A percentile compares a stretch with the other conserved stretches of the same genome.
These are phyloP conservation scores for Argyrosomus regius DNA, from an alignment of 2,797 vertebrate genomes.

Conservation along the genomic window DNA sequence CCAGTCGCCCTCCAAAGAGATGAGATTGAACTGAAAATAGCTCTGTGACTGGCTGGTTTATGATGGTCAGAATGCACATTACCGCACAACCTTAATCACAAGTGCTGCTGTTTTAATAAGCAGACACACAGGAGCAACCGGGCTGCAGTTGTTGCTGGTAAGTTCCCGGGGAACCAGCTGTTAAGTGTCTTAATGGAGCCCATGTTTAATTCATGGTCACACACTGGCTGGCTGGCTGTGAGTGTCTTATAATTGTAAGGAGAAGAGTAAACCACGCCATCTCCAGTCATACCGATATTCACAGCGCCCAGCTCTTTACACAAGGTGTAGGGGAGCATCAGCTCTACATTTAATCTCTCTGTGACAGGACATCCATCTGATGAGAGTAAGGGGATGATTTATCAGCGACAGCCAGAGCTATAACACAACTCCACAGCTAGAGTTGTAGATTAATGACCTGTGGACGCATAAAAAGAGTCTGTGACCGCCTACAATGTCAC, in stretches of 20 bases:
- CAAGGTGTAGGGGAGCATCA: constrained; percentile 34
- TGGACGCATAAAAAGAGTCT: constrained; percentile 39
- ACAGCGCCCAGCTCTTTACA: constrained; percentile 27
- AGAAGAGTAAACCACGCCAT: constrained; percentile 38
- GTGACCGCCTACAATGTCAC: constrained; percentile 40
- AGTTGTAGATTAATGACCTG: constrained; percentile 59
- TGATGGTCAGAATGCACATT: constrained; percentile 69
- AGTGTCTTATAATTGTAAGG: constrained; percentile 67
- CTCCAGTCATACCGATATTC: constrained; percentile 26
- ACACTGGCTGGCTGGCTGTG: constrained; percentile 48
- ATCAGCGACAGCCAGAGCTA: constrained; percentile 29
- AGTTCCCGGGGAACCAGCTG: constrained; percentile 72
- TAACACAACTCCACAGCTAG: constrained; percentile 39
- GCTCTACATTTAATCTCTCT: constrained; percentile 47
- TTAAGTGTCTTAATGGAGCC: constrained; percentile 79
- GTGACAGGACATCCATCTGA: constrained; percentile 39
- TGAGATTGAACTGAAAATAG: constrained; percentile 73
- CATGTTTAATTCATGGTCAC: constrained; percentile 78
- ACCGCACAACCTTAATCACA: constrained; percentile 66
- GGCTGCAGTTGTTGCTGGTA: constrained; percentile 56
- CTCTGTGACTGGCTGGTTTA: constrained; percentile 67
- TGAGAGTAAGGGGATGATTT: constrained; percentile 47
- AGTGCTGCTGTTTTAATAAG: constrained; percentile 75
- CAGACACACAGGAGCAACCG: constrained; percentile 41
- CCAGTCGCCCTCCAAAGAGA: constrained; percentile 63